phyloP scores from a whole-genome alignment of 2,888 invertebrate species.

The Magallana nippona region DNA sequence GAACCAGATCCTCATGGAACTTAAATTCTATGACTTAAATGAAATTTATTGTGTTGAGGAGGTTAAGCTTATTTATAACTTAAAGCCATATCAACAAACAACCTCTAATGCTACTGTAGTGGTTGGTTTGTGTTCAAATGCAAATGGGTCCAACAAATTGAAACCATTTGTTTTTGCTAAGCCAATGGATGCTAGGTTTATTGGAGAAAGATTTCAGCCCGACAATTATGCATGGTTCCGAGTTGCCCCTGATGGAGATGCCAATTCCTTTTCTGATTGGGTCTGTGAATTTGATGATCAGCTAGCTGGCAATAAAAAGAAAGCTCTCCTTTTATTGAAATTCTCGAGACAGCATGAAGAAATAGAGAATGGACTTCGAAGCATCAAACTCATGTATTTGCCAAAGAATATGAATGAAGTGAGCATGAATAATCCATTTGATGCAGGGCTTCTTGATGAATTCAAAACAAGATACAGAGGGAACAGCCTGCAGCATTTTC shows the following conservation, averaged over 20 bases:
- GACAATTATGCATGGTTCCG: conserved; percentile 27
- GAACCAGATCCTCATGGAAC: conserved; percentile 4
- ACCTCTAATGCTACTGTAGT: conserved; percentile 32
- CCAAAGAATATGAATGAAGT: conserved; percentile 7
- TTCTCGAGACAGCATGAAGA: conserved; percentile 35
- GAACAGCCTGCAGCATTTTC: conserved; percentile 6
- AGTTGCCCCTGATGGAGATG: neutral
- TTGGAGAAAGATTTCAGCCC: conserved; percentile 30
- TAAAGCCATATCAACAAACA: conserved; percentile 39
- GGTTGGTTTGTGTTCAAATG: conserved; percentile 44
- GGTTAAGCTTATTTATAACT: conserved; percentile 37
- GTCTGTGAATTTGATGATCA: conserved; percentile 35
- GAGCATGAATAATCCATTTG: conserved; percentile 15
- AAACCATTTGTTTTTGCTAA: conserved; percentile 41
- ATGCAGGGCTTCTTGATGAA: conserved; percentile 23
- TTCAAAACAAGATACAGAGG: conserved; percentile 23
- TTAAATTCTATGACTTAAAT: conserved; percentile 28
- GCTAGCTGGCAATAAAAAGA: conserved; percentile 19
- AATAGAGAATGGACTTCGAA: conserved; percentile 28
- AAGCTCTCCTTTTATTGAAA: conserved; percentile 20
- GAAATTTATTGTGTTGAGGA: conserved; percentile 40
- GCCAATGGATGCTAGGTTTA: conserved; percentile 7
- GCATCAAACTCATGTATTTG: conserved; percentile 30
- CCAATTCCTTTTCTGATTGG: conserved; percentile 26
- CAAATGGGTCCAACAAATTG: conserved; percentile 41